A percentile compares a stretch with the other conserved stretches of the same genome.
Evolutionary conservation across 1,140 invertebrate species (phyloP).

Genomic region (Trichogramma pretiosum): DNA sequence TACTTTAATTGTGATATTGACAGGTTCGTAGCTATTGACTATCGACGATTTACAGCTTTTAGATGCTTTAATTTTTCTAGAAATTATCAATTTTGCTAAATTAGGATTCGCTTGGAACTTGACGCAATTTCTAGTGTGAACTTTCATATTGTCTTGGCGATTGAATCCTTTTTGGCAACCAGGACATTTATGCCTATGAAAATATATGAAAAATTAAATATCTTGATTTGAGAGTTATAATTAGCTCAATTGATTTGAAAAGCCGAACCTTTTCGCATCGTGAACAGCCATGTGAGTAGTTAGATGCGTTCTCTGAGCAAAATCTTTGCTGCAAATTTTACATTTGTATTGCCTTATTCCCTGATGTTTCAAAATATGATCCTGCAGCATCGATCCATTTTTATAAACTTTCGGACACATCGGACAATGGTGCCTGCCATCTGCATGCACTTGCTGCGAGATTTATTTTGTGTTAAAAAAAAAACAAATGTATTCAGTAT

Average conservation of each 20-base stretch:
- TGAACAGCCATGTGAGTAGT: slow-evolving; percentile 32
- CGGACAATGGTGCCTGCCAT: slow-evolving; percentile 26
- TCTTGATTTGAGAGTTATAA: too few relatives aligned
- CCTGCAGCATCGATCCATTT: slow-evolving; percentile 29
- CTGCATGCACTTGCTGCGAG: slow-evolving; percentile 21
- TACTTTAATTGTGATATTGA: slow-evolving; percentile 5
- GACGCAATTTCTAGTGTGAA: slow-evolving; percentile 26
- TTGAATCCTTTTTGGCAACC: slow-evolving; percentile 29
- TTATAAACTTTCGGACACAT: slow-evolving; percentile 30
- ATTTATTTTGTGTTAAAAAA: neutral
- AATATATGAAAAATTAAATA: too few relatives aligned
- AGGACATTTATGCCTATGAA: slow-evolving; percentile 25
- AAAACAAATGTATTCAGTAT: too few relatives aligned
- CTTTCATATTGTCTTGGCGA: slow-evolving; percentile 33
- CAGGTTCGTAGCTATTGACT: neutral
- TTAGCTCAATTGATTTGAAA: too few relatives aligned
- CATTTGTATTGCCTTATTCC: slow-evolving; percentile 34
- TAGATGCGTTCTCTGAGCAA: slow-evolving; percentile 30
- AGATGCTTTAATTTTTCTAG: neutral
- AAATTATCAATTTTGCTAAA: neutral
- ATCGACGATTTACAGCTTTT: neutral
- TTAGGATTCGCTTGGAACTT: slow-evolving; percentile 23
- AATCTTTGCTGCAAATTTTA: slow-evolving; percentile 24
- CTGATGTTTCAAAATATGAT: slow-evolving; percentile 31
- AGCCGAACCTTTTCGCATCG: slow-evolving; percentile 25